Conservation (phyloP, 2,888 invertebrate genomes). For the Nezara viridula region DNA sequence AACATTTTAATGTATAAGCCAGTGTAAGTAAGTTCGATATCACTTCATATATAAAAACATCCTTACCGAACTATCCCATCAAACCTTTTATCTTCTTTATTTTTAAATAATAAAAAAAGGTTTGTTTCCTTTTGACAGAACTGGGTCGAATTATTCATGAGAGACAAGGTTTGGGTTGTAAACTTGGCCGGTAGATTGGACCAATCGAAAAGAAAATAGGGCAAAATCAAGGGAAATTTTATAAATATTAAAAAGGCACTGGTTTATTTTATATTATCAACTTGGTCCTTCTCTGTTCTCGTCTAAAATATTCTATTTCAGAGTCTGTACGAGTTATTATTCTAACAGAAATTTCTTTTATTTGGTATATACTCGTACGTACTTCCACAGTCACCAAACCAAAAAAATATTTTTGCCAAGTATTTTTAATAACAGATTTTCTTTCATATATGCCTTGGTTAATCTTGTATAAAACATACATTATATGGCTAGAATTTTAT, state of each 20-base stretch:
- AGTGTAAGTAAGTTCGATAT: too few species aligned
- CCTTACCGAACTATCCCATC: too few species aligned
- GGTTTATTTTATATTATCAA: background rate
- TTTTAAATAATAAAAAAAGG: background rate
- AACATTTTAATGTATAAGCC: too few species aligned
- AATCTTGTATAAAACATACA: too few species aligned
- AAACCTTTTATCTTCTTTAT: background rate
- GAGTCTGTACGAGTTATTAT: background rate
- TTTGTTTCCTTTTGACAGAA: background rate
- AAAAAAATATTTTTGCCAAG: too few species aligned
- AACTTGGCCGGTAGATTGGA: background rate
- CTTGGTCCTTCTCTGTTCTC: background rate
- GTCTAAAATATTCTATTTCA: background rate
- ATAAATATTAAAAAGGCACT: conserved; percentile 9
- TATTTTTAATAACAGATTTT: background rate
- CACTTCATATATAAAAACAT: too few species aligned
- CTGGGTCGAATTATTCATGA: background rate
- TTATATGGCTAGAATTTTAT: too few species aligned
- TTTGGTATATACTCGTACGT: too few species aligned
- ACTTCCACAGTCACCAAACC: too few species aligned
- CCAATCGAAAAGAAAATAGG: background rate
- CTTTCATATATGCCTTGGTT: too few species aligned
- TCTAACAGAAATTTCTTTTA: background rate
- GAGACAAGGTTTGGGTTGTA: background rate
- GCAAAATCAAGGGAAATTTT: background rate